Base-by-base conservation (phyloP, 2,888 invertebrate genomes). In the Mylabris sibirica region DNA sequence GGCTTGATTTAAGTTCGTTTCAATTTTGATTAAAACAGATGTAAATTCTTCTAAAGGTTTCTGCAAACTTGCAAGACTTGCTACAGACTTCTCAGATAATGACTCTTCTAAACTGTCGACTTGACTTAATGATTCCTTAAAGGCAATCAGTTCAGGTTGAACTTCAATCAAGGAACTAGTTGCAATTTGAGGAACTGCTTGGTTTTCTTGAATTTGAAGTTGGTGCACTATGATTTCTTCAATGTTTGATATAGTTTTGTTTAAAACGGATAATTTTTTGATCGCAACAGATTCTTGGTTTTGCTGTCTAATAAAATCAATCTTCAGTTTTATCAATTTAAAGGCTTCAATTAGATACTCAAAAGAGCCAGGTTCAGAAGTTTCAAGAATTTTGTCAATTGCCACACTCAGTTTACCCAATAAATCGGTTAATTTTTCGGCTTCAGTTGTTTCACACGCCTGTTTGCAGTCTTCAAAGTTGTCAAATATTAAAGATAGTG, bases 271-370 rank as follows among this genome's bases (percentile, higher is more conserved):
- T 44, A 1, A 3, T 44, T 44, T 44, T 11, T 44, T 4, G 3
- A 17, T 4, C 1, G n/a, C 1, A 44, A 6, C 17, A n/a, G 44
- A n/a, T 17, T 38, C 14, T 3, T 38, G 1, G 14, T 38, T 38
- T 14, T 38, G 38, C 14, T 44, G 65, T 20, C 66, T 59, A 57
- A 76, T 65, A 34, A 67, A 69, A 59, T 72, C 71, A 17, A 77
- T 72, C 67, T 75, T 74, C 60, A 75, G 22, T 34, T 35, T 38
- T 6, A 77, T 60, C 24, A 75, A 63, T 67, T 77, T 76, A 14
- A 77, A 22, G 53, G 77, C 70, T 57, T 77, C 75, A 24, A 68
- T 49, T 38, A 74, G 66, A 53, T 73, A 70, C 66, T 74, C 74
- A 17, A 73, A 22, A 62, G 70, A 44, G 57, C 61, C 57, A 14